These are phyloP conservation scores for Chascanopsetta lugubris DNA, from an alignment of 2,113 vertebrate genomes.

Conservation along the genomic window DNA sequence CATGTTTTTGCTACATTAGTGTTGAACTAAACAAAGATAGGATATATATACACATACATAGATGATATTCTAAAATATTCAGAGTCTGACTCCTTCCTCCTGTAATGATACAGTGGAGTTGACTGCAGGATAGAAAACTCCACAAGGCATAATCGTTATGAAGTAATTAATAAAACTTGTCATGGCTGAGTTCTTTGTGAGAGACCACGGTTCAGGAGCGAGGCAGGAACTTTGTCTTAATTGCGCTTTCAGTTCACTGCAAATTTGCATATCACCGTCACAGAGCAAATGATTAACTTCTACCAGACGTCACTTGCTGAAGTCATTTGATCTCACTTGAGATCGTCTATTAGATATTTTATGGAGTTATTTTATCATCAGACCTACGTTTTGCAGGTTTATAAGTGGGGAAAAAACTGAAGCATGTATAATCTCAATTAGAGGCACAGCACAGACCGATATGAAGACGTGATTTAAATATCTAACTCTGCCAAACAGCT, in stretches of 20 bases:
- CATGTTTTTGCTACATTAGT: too few species aligned
- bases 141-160: neutral
- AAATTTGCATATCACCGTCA: conserved; percentile 35
- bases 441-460: conserved; percentile 26
- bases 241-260: conserved; percentile 30
- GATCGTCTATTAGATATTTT: too few species aligned
- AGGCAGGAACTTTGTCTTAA: conserved; percentile 38
- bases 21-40: too few species aligned
- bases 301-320: neutral
- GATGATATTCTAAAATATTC: conserved; percentile 5
- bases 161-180: conserved; percentile 50
- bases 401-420: conserved; percentile 1
- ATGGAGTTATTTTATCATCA: neutral
- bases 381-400: neutral
- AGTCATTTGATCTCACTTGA: neutral
- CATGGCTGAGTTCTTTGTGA: conserved; percentile 32
- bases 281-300: conserved; percentile 21
- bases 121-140: neutral
- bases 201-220: conserved; percentile 22
- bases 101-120: neutral
- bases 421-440: conserved; percentile 44
- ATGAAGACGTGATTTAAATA: conserved; percentile 32
- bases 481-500: conserved; percentile 52
- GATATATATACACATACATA: too few species aligned
- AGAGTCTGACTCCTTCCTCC: conserved; percentile 1